Percentiles rank a stretch among this genome's conserved stretches.
phyloP scores from a whole-genome alignment of 2,113 vertebrate genomes.

The Shinisaurus crocodilurus region DNA sequence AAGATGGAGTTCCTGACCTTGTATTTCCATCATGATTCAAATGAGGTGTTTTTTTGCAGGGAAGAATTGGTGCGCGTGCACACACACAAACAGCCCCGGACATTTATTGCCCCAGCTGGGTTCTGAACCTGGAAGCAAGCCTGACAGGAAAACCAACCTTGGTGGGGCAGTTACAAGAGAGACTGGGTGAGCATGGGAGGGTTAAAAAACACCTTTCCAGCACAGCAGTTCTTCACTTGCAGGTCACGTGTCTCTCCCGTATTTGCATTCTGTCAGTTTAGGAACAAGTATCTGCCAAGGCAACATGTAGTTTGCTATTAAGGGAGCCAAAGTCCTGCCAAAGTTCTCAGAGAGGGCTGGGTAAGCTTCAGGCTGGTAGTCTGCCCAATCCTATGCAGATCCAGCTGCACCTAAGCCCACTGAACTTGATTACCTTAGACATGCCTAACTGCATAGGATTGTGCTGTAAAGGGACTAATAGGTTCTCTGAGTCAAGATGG shows the following conservation, averaged over 20 bases:
- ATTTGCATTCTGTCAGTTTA: not conserved
- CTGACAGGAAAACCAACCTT: not conserved
- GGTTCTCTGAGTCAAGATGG: not conserved
- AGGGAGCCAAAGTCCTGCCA: not conserved
- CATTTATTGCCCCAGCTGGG: not conserved
- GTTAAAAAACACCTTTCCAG: not conserved
- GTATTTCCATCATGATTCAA: not conserved
- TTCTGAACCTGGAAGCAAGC: not conserved
- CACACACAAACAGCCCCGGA: too few relatives aligned
- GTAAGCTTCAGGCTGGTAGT: not conserved
- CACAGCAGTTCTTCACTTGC: not conserved
- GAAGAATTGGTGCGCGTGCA: too few relatives aligned
- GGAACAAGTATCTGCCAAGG: not conserved
- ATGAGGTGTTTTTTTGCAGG: not conserved
- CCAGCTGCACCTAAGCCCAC: too few relatives aligned
- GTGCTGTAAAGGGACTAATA: not conserved
- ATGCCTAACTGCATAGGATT: not conserved
- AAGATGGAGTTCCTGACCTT: not conserved
- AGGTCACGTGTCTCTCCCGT: not conserved
- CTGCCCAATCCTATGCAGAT: not conserved
- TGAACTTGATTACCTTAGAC: not conserved
- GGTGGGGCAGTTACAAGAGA: not conserved
- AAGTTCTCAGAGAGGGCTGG: not conserved
- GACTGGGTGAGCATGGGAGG: not conserved
- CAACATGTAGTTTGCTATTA: not conserved